Evolutionary conservation across 2,113 vertebrate genomes (phyloP), one percentile per base, ranked within the genome.

Genomic region (Macquaria australasica): DNA sequence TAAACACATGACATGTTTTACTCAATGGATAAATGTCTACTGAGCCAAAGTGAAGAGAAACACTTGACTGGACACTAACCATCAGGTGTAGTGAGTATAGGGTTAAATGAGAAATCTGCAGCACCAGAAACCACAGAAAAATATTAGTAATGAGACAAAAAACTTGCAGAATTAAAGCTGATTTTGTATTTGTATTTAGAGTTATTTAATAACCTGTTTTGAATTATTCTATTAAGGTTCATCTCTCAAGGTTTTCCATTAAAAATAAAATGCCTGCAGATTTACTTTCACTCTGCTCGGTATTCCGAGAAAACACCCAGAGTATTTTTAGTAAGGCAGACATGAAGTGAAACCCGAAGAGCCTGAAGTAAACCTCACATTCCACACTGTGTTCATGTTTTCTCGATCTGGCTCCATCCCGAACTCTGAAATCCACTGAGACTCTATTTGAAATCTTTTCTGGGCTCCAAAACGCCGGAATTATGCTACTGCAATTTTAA

Each of bases 301-400:
- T n/a, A n/a, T n/a, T n/a, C n/a, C n/a, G n/a, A n/a, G n/a, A n/a
- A n/a, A n/a, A 31, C 28, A 31, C 28, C 28, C 28, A 31, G 28
- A 31, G 28, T 31, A 31, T 31, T 31, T 31, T 31, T 31, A 31
- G 28, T 31, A 31, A 31, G 2, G 28, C 28, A 31, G 28, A 31
- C 28, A 31, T 31, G 28, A 31, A 31, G 20, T 79, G 58, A 60
- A 81, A 66, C 37, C 31, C 6, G 48, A 64, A 23, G 48, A 81
- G 0, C 21, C 12, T 10, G 28, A 64, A 39, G 34, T 41, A 73
- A 53, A 60, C 55, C 12, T 60, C 28, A 51, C 39, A 59, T 68
- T 67, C n/a, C 62, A 56, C 23, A 14, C 8, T 43, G n/a, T 14
- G 37, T 12, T 28, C 37, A 34, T 55, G 21, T 39, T n/a, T 15